Evolutionary conservation across 2,797 vertebrate species (phyloP).

Genomic region (Orestias chungarensis): DNA sequence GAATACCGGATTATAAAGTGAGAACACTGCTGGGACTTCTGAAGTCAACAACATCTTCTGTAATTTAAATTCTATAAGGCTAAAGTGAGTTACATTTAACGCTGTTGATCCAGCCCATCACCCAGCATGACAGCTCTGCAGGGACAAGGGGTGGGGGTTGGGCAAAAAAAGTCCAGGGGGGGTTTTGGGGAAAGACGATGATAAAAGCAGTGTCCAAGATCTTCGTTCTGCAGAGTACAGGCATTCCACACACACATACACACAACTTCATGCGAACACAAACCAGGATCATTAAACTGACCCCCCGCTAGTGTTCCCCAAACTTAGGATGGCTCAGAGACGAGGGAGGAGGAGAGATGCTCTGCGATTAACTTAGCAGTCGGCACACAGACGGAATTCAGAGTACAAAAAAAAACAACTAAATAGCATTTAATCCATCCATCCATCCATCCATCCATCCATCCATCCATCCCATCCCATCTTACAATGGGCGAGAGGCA

Average conservation of each 20-base stretch:
- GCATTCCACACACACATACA: neutral
- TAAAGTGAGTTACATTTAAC: constrained; percentile 31
- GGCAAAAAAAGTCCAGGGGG: constrained; percentile 7
- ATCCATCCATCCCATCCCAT: too few species aligned
- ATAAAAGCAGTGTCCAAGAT: constrained; percentile 12
- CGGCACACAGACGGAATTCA: constrained; percentile 23
- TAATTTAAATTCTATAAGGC: constrained; percentile 39
- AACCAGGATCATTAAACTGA: constrained; percentile 62
- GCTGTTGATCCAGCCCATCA: constrained; percentile 7
- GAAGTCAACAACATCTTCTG: constrained; percentile 34
- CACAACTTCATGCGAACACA: constrained; percentile 20
- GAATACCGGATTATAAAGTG: constrained; percentile 26
- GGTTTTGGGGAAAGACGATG: neutral
- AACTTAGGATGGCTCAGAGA: constrained; percentile 34
- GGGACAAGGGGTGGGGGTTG: constrained; percentile 20
- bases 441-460: too few species aligned
- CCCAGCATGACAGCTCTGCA: neutral
- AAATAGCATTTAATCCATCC: too few species aligned
- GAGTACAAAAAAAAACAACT: constrained; percentile 1
- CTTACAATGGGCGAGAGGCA: too few species aligned
- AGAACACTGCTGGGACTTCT: constrained; percentile 18
- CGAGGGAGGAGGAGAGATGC: constrained; percentile 16
- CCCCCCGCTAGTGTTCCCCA: constrained; percentile 44
- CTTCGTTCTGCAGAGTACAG: constrained; percentile 9
- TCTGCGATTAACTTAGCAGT: constrained; percentile 37